Evolutionary conservation across 2,113 vertebrate genomes (phyloP), one percentile per base, ranked within the genome.

Genomic region (Oncorhynchus mykiss): DNA sequence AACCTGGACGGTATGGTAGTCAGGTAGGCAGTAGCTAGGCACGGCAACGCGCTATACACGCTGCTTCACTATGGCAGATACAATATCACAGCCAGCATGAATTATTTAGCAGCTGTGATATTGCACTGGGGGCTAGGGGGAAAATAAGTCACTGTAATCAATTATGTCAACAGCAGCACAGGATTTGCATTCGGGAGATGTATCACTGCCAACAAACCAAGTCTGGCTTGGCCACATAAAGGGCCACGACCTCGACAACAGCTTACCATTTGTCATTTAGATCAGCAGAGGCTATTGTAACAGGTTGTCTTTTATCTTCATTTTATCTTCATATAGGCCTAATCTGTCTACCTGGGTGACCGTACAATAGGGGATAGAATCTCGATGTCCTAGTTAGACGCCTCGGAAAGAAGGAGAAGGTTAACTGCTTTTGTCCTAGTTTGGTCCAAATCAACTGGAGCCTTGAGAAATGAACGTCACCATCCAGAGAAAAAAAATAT

Each of bases 41-140:
- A 51, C 67, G 70, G 27, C 31, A 48, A n/a, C 65, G 34, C 20
- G 67, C 49, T 76, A 76, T 70, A 78, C 67, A 49, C 13, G 22
- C 29, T 66, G 49, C 78, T 74, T 57, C 20, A 62, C 70, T 76
- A 77, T 78, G 65, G 51, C 75, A 85, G 78, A 83, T 80, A 74
- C 66, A 72, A 72, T 79, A 85, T 87, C 77, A 83, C 24, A 80
- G 79, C 25, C 66, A 70, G 67, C 68, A 88, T 91, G 81, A 73
- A 91, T 89, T 87, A 90, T 92, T 88, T 25, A 89, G 77, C 72
- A 85, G 80, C 65, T 73, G 72, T 79, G 77, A 84, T 82, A 85
- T 77, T 84, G 76, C 86, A 85, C 80, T 73, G 45, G 76, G 81
- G 81, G 77, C 27, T 18, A 54, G 51, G 16, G 67, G 74, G 73